phyloP scores from a whole-genome alignment of 2,113 vertebrate species.

The Dendrocopos noguchii region DNA sequence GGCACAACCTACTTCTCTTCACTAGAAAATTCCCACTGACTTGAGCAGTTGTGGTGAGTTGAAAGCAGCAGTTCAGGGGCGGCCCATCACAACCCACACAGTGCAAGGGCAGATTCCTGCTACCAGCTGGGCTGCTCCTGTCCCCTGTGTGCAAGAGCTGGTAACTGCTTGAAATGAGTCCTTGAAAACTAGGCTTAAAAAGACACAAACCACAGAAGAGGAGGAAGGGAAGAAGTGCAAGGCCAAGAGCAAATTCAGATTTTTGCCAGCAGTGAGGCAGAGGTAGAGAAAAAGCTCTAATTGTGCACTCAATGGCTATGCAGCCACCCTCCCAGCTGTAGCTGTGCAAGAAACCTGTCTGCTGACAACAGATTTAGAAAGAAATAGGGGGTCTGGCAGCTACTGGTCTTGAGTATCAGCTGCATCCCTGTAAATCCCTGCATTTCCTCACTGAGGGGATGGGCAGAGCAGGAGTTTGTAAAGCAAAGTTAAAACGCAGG shows the following conservation, averaged over 20 bases:
- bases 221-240: not conserved
- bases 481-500: conserved; percentile 15
- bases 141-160: not conserved
- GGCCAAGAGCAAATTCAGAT: not conserved
- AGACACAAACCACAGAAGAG: accelerated
- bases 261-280: not conserved
- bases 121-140: not conserved
- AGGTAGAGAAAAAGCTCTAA: not conserved
- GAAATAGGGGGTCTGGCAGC: not conserved
- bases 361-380: not conserved
- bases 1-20: not conserved
- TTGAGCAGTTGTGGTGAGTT: not conserved
- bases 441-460: not conserved
- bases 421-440: not conserved
- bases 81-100: not conserved
- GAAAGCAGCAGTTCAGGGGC: not conserved
- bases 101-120: not conserved
- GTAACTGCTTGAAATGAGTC: not conserved
- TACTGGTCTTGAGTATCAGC: not conserved
- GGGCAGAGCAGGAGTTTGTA: conserved; percentile 4
- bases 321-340: not conserved
- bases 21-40: not conserved
- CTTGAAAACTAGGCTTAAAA: not conserved
- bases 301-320: not conserved
- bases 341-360: not conserved